Evolutionary conservation across 2,113 vertebrate genomes (phyloP).

Genomic region (Fukomys damarensis): DNA sequence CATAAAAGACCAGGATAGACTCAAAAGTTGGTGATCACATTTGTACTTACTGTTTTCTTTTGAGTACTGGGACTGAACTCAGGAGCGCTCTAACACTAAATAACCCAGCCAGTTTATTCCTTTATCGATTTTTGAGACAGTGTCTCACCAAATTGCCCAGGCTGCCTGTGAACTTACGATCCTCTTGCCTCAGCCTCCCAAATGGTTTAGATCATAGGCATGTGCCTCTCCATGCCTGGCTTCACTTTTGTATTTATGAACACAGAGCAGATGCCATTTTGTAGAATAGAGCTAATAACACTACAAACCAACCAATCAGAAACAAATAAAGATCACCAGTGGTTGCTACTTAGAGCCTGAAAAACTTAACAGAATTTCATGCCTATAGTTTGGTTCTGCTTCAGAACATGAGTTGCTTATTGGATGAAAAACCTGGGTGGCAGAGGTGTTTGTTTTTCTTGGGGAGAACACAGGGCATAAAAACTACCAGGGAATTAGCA

Average conservation of each 20-base stretch:
- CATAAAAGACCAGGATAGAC: constrained; percentile 73
- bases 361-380: constrained; percentile 83
- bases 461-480: constrained; percentile 61
- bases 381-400: constrained; percentile 84
- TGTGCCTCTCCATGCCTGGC: neutral
- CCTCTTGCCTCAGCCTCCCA: neutral
- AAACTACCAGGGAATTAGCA: constrained; percentile 75
- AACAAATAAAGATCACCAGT: constrained; percentile 78
- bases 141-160: neutral
- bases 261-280: constrained; percentile 73
- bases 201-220: neutral
- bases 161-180: neutral
- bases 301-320: constrained; percentile 51
- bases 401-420: constrained; percentile 73
- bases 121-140: neutral
- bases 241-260: constrained; percentile 42
- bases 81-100: neutral
- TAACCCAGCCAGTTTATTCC: neutral
- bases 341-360: constrained; percentile 83
- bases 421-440: constrained; percentile 70
- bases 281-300: constrained; percentile 46
- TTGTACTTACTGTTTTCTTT: neutral
- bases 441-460: constrained; percentile 8
- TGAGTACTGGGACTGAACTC: neutral
- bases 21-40: constrained; percentile 65